phyloP scores from a whole-genome alignment of 2,888 invertebrate species.

The Caenorhabditis sp. region DNA sequence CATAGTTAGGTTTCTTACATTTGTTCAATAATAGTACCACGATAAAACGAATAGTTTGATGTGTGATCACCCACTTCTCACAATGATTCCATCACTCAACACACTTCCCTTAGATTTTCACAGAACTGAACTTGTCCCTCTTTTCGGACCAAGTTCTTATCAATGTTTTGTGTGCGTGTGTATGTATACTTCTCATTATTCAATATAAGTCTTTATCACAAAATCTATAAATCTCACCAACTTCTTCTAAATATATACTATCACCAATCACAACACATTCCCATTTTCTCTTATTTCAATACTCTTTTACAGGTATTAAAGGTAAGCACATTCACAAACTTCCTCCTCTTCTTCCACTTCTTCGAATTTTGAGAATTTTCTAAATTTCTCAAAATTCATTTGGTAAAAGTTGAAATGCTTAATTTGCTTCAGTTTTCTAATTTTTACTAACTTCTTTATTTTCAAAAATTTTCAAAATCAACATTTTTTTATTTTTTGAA shows the following conservation, averaged over 20 bases:
- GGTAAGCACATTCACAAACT: slow-evolving; percentile 27
- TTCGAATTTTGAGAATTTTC: too few relatives aligned
- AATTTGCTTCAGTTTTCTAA: not conserved
- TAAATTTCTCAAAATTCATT: not conserved
- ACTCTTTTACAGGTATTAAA: slow-evolving; percentile 42
- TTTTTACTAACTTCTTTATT: not conserved
- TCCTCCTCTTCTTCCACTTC: slow-evolving; percentile 12
- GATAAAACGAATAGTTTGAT: too few relatives aligned
- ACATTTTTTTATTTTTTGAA: not conserved
- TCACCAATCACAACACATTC: not conserved
- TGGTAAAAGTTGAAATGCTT: slow-evolving; percentile 1
- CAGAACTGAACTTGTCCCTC: too few relatives aligned
- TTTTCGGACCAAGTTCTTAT: too few relatives aligned
- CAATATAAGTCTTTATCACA: not conserved
- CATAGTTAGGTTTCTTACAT: too few relatives aligned
- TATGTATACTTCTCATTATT: not conserved
- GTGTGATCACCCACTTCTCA: too few relatives aligned
- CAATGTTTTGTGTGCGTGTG: too few relatives aligned
- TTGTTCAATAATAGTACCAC: too few relatives aligned
- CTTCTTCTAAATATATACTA: too few relatives aligned
- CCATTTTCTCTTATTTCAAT: slow-evolving; percentile 3
- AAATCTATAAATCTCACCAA: not conserved
- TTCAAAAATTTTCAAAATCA: too few relatives aligned
- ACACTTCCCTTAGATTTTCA: too few relatives aligned
- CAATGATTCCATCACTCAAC: too few relatives aligned